Percentiles rank a stretch among this genome's conserved stretches.
phyloP scores from a whole-genome alignment of 2,113 vertebrate species.

The Macaca mulatta region DNA sequence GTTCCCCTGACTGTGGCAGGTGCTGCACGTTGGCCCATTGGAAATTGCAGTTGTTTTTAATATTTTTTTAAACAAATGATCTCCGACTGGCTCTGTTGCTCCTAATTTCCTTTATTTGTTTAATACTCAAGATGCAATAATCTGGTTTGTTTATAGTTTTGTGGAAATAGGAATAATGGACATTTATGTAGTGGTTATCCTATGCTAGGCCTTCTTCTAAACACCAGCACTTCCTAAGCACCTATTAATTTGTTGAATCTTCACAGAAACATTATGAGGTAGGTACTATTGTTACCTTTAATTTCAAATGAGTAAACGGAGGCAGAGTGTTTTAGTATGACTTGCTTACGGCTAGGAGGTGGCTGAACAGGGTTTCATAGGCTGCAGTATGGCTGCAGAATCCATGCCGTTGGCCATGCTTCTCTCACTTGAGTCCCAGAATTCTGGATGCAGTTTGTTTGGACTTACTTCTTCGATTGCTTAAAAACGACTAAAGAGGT shows the following conservation, averaged over 20 bases:
- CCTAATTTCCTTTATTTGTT: slow-evolving; percentile 12
- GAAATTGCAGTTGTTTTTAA: not conserved
- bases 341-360: rapidly evolving
- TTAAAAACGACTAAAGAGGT: not conserved
- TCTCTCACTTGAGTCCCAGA: not conserved
- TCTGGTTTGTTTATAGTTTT: not conserved
- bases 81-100: not conserved
- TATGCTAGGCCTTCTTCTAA: not conserved
- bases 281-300: not conserved
- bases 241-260: not conserved
- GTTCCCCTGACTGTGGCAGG: not conserved
- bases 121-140: not conserved
- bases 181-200: not conserved
- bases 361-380: not conserved
- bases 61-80: not conserved
- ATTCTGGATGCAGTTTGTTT: not conserved
- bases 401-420: rapidly evolving
- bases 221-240: not conserved
- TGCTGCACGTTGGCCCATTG: not conserved
- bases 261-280: not conserved
- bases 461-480: not conserved
- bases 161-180: not conserved
- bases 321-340: not conserved
- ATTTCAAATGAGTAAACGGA: not conserved
- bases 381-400: not conserved